phyloP scores from a whole-genome alignment of 2,888 invertebrate species.

The Machimus rusticus region DNA sequence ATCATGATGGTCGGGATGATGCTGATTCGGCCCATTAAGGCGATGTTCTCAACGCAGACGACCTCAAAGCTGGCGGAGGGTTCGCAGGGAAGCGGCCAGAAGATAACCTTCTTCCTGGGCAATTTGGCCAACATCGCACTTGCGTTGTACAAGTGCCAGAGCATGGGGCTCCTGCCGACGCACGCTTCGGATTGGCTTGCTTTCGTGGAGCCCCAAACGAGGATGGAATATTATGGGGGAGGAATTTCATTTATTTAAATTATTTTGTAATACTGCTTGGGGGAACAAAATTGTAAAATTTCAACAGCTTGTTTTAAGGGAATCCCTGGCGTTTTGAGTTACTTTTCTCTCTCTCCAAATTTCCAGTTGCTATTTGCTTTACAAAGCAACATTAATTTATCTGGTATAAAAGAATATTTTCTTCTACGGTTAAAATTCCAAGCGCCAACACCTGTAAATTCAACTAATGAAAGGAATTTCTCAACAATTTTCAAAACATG shows the following conservation, averaged over 20 bases:
- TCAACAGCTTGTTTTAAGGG: background rate
- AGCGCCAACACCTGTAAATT: no score
- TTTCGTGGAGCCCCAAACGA: slow-evolving; percentile 89
- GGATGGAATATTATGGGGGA: slow-evolving; percentile 86
- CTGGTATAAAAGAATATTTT: no score
- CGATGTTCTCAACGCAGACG: slow-evolving; percentile 86
- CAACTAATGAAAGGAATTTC: no score
- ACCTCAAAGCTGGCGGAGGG: slow-evolving; percentile 96
- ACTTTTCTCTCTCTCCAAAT: background rate
- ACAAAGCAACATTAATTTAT: no score
- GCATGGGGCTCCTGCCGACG: slow-evolving; percentile 95
- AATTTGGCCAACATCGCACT: slow-evolving; percentile 90
- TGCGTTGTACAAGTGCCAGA: slow-evolving; percentile 96
- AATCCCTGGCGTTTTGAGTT: background rate
- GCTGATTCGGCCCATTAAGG: slow-evolving; percentile 94
- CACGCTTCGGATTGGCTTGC: slow-evolving; percentile 98
- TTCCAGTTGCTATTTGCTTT: no score
- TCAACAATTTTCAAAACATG: no score
- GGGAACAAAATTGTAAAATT: background rate
- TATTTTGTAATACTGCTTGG: background rate
- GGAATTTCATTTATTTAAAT: slow-evolving; percentile 71
- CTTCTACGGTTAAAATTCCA: no score
- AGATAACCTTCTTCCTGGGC: slow-evolving; percentile 91
- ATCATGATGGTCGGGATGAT: slow-evolving; percentile 99
- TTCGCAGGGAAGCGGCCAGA: slow-evolving; percentile 87